Evolutionary conservation across 2,113 vertebrate species (phyloP).

Genomic region (Garra rufa): DNA sequence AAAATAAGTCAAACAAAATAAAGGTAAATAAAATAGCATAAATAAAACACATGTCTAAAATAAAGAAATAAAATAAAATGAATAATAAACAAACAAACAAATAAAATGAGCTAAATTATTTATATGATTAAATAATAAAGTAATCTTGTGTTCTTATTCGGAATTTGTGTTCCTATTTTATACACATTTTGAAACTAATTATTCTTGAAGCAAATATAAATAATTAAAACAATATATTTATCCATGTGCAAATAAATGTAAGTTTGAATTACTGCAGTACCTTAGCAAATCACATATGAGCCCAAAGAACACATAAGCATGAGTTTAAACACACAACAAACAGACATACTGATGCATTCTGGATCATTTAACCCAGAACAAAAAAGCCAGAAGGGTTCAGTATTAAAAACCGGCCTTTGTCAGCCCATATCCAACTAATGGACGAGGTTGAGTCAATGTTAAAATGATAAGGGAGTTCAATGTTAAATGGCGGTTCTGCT

Average conservation of each 20-base stretch:
- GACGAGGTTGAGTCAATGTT: conserved; percentile 26
- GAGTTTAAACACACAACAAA: not conserved
- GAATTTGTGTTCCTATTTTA: not conserved
- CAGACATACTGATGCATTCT: not conserved
- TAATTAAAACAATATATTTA: not conserved
- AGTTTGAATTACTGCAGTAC: not conserved
- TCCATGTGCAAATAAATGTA: not conserved
- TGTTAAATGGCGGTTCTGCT: conserved; percentile 44
- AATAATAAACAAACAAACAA: not conserved
- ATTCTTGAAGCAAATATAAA: not conserved
- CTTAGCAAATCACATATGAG: not conserved
- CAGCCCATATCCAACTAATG: conserved; percentile 28
- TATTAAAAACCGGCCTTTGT: not conserved
- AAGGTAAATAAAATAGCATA: too few species aligned
- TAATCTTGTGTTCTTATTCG: not conserved
- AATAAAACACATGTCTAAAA: not conserved
- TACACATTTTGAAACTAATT: not conserved
- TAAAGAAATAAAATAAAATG: not conserved
- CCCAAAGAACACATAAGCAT: not conserved
- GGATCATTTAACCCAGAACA: not conserved
- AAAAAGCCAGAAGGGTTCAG: not conserved
- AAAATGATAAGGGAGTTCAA: conserved; percentile 18
- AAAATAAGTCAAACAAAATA: too few species aligned
- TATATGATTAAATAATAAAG: not conserved
- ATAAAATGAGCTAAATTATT: not conserved